Evolutionary conservation across 2,113 vertebrate species (phyloP).

Genomic region (Xiphophorus couchianus): DNA sequence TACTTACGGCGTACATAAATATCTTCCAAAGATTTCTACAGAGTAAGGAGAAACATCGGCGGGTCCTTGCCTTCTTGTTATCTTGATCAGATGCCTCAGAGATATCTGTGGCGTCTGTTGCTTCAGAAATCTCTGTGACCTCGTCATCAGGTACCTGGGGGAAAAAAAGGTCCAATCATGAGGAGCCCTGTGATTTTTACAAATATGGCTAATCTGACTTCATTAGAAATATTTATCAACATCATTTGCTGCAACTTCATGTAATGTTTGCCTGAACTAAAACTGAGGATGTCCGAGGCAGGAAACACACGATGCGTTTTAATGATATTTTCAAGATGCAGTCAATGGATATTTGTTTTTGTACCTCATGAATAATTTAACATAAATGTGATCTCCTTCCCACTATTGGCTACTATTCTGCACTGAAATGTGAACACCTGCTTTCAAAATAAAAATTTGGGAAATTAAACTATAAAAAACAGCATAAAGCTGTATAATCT

Average conservation of each 20-base stretch:
- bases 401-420: background rate
- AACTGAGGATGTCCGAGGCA: background rate
- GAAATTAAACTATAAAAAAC: background rate
- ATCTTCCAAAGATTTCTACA: background rate
- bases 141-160: constrained; percentile 87
- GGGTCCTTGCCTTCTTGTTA: constrained; percentile 88
- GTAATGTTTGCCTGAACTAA: background rate
- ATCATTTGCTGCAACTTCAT: background rate
- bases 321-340: too few species aligned
- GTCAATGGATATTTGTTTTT: background rate
- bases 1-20: too few species aligned
- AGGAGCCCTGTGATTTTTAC: background rate
- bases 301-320: background rate
- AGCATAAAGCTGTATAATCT: too few species aligned
- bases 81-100: constrained; percentile 89
- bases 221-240: too few species aligned
- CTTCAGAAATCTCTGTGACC: constrained; percentile 77
- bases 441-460: background rate
- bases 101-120: constrained; percentile 79
- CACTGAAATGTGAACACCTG: background rate
- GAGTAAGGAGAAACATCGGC: background rate
- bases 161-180: constrained; percentile 31
- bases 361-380: background rate
- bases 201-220: background rate
- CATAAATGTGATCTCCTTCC: background rate